These are phyloP conservation scores for Apteryx mantelli DNA, from an alignment of 2,113 vertebrate genomes.

Conservation along the genomic window DNA sequence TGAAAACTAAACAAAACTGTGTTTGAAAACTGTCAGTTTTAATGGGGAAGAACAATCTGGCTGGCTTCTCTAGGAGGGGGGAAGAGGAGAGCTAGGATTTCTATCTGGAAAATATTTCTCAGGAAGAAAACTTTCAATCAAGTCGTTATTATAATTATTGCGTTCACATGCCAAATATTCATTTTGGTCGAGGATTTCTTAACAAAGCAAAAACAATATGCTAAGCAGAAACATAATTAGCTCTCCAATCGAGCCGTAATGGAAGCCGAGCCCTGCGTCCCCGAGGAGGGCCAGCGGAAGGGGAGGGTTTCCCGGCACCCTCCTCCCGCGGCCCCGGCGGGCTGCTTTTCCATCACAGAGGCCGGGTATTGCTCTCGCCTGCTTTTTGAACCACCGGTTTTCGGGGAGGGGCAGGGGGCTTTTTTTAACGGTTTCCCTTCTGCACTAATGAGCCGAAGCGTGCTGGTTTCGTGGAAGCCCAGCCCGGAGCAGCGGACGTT, in stretches of 20 bases:
- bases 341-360: no score
- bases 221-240: no score
- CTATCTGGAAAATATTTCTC: not conserved
- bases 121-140: accelerated
- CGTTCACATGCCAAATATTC: not conserved
- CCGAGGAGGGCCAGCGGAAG: no score
- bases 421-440: not conserved
- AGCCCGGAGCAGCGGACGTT: not conserved
- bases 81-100: not conserved
- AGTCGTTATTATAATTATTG: accelerated
- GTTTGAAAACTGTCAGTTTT: not conserved
- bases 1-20: not conserved
- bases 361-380: no score
- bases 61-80: not conserved
- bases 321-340: no score
- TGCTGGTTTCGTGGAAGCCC: not conserved
- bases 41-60: not conserved
- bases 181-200: not conserved
- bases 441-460: not conserved
- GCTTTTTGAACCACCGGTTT: not conserved
- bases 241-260: no score
- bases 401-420: no score
- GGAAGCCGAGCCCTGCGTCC: no score
- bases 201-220: not conserved
- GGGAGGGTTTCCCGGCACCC: no score